Evolutionary conservation across 2,888 invertebrate species (phyloP), one percentile per base, ranked within the genome.

Genomic region (Eueremaeus valkanovi): DNA sequence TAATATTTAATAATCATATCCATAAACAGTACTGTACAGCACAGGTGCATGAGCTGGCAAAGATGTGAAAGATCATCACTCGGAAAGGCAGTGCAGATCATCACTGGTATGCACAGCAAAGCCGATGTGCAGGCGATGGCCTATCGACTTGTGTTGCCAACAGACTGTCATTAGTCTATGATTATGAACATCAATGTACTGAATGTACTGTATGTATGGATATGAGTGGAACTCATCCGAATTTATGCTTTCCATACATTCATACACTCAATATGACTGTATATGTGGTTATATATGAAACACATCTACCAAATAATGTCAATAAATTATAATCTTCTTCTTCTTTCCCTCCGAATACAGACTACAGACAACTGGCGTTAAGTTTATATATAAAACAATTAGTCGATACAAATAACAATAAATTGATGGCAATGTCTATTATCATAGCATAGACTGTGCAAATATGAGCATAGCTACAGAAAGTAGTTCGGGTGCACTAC

Each of bases 321-420:
- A 61, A 61, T 61, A 61, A 61, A 61, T 61, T 61, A 61, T 61
- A 29, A 61, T 61, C 31, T 61, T 9, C 55, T 55, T 55, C 21
- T 24, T 55, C 13, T 42, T 27, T 55, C 21, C 1, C 27, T 55
- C 55, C 18, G 6, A 21, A 1, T 45, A 18, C 55, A 51, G 27
- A 24, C 16, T 58, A 27, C 27, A 21, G 24, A 21, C 31, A 5
- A 61, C 27, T 61, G 18, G 61, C 31, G 31, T 31, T 61, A 61
- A 61, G 8, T 6, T 24, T 55, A 55, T 61, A 61, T 61, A 29
- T 31, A 61, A 61, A 61, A 61, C 61, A 61, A 61, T 61, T 61
- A 61, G 61, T 61, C 55, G 61, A 61, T 61, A 61, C 31, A 61
- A 61, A 61, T 61, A 61, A 33, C 61, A 31, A 61, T 61, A 61